Conservation (phyloP, 2,888 invertebrate genomes). For the Pheosia tremula region DNA sequence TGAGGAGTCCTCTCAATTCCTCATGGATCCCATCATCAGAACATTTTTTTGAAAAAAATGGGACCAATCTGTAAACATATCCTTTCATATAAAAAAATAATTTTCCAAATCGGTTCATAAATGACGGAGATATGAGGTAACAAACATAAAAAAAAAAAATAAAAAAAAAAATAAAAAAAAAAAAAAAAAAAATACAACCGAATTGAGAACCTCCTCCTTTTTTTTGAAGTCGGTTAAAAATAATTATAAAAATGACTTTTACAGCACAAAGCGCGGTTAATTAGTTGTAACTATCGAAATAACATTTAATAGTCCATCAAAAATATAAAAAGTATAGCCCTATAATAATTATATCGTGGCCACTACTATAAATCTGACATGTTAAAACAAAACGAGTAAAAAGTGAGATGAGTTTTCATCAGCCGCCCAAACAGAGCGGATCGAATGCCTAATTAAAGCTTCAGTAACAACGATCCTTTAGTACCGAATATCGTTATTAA, state of each 20-base stretch:
- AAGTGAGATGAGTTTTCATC: conserved; percentile 32
- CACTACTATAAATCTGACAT: conserved; percentile 14
- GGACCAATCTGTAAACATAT: too few relatives aligned
- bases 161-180: too few relatives aligned
- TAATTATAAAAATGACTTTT: conserved; percentile 17
- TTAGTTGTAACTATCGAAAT: conserved; percentile 12
- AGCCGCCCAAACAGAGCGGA: conserved; percentile 55
- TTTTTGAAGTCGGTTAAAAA: too few relatives aligned
- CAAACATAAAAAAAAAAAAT: too few relatives aligned
- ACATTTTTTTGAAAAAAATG: too few relatives aligned
- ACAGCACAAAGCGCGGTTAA: conserved; percentile 15
- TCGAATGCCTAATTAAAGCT: conserved; percentile 74
- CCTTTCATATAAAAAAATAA: too few relatives aligned
- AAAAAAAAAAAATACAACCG: too few relatives aligned
- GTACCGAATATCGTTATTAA: conserved; percentile 52
- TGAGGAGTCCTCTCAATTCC: too few relatives aligned
- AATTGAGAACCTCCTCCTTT: too few relatives aligned
- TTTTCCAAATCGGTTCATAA: too few relatives aligned
- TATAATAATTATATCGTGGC: conserved; percentile 13
- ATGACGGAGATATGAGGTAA: too few relatives aligned
- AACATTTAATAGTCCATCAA: conserved; percentile 5
- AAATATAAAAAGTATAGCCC: conserved; percentile 17
- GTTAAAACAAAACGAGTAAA: conserved; percentile 23
- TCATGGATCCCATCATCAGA: too few relatives aligned
- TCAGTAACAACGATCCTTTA: conserved; percentile 54